phyloP scores from a whole-genome alignment of 2,113 vertebrate species.

The Raja brachyura region DNA sequence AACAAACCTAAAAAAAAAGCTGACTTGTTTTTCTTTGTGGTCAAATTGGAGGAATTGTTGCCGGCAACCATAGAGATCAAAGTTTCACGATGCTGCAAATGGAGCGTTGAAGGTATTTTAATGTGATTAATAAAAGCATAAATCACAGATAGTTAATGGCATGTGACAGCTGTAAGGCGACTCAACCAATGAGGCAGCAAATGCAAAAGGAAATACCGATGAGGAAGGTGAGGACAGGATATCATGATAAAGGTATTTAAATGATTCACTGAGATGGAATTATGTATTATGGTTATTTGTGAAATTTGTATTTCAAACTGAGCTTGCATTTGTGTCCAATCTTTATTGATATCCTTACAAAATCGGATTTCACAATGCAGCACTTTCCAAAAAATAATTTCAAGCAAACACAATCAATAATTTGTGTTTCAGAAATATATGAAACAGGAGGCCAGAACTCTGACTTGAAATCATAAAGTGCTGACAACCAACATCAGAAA shows the following conservation, averaged over 20 bases:
- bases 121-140: not conserved
- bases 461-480: not conserved
- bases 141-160: not conserved
- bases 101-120: not conserved
- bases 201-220: not conserved
- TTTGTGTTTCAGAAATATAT: not conserved
- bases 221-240: not conserved
- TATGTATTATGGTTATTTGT: not conserved
- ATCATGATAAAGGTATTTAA: not conserved
- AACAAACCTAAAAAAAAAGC: not conserved
- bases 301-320: not conserved
- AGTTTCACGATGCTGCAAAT: not conserved
- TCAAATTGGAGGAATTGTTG: not conserved
- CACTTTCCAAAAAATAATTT: not conserved
- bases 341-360: not conserved
- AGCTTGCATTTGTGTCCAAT: not conserved
- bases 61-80: not conserved
- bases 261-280: not conserved
- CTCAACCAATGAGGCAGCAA: constrained; percentile 14
- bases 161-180: not conserved
- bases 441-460: not conserved
- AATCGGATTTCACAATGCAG: not conserved
- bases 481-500: not conserved
- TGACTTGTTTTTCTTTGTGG: not conserved
- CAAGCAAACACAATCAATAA: not conserved